phyloP scores from a whole-genome alignment of 1,140 invertebrate species.

The Scaptodrosophila lebanonensis region DNA sequence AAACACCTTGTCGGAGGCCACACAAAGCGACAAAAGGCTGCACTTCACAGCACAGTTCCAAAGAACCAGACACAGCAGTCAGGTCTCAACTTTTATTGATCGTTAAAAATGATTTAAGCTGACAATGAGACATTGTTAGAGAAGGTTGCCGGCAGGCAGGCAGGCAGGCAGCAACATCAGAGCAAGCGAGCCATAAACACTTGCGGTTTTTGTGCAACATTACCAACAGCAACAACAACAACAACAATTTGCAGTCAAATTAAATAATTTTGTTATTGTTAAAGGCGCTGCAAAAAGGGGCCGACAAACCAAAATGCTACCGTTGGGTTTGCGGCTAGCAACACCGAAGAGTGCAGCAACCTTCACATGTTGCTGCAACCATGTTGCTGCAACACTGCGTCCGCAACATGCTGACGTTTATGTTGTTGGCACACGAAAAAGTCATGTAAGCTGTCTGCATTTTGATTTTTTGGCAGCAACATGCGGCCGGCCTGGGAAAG shows the following conservation, averaged over 20 bases:
- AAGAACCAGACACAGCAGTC: slow-evolving; percentile 40
- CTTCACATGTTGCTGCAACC: slow-evolving; percentile 2
- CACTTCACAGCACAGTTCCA: slow-evolving; percentile 44
- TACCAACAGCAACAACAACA: neutral
- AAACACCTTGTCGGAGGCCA: slow-evolving; percentile 38
- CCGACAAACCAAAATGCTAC: slow-evolving; percentile 42
- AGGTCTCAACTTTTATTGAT: slow-evolving; percentile 55
- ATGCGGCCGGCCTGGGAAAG: slow-evolving; percentile 36
- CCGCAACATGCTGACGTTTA: too few relatives aligned
- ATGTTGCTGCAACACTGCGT: slow-evolving; percentile 36
- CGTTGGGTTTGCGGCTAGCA: slow-evolving; percentile 47
- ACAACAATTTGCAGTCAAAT: slow-evolving; percentile 45
- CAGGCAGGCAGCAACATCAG: neutral
- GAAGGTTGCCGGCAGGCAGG: too few relatives aligned
- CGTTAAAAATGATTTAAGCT: slow-evolving; percentile 72
- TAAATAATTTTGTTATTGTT: slow-evolving; percentile 63
- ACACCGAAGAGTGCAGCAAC: slow-evolving; percentile 35
- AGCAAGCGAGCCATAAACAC: slow-evolving; percentile 45
- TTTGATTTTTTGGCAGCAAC: slow-evolving; percentile 39
- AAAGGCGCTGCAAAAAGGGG: slow-evolving; percentile 28
- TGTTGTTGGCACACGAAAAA: slow-evolving; percentile 59
- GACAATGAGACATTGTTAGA: slow-evolving; percentile 70
- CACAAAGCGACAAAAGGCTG: slow-evolving; percentile 27
- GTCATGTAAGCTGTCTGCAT: slow-evolving; percentile 50
- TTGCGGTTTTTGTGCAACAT: slow-evolving; percentile 44